A percentile compares a stretch with the other conserved stretches of the same genome.
These are phyloP conservation scores for Grammomys dolichurus DNA, from an alignment of 2,113 vertebrate genomes.

Conservation along the genomic window DNA sequence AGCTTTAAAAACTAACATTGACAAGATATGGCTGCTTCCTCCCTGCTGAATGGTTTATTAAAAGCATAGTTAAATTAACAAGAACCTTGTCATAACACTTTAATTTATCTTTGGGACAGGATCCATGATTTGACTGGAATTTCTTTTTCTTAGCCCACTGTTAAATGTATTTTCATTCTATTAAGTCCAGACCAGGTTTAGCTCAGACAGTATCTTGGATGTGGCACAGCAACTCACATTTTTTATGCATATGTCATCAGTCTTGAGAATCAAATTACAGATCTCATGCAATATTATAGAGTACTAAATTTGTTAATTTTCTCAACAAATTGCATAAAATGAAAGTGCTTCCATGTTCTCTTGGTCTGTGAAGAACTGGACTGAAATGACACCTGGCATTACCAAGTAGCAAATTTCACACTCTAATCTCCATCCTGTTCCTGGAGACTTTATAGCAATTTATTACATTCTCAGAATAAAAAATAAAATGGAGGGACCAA, in stretches of 20 bases:
- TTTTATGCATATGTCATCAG: not conserved
- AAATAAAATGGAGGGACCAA: not conserved
- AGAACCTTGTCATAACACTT: conserved; percentile 58
- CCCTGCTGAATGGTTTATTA: conserved; percentile 61
- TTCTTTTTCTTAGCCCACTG: not conserved
- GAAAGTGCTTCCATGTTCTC: not conserved
- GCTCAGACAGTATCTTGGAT: not conserved
- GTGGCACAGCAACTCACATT: not conserved
- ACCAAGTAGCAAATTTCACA: not conserved
- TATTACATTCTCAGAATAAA: not conserved
- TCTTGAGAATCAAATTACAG: conserved; percentile 10
- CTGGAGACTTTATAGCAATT: not conserved
- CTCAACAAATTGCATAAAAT: not conserved
- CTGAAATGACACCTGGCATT: not conserved
- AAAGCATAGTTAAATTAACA: conserved; percentile 65
- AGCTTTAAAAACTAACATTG: conserved; percentile 46
- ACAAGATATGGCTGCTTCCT: not conserved
- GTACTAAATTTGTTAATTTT: not conserved
- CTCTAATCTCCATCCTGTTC: not conserved
- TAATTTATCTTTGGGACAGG: conserved; percentile 58
- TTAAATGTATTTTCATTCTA: conserved; percentile 30
- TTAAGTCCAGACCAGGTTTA: conserved; percentile 25
- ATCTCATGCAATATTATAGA: not conserved
- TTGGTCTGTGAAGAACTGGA: not conserved
- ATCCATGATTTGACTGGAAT: conserved; percentile 32